Base-by-base conservation (phyloP, 2,888 invertebrate genomes). In the Tetragonula carbonaria region DNA sequence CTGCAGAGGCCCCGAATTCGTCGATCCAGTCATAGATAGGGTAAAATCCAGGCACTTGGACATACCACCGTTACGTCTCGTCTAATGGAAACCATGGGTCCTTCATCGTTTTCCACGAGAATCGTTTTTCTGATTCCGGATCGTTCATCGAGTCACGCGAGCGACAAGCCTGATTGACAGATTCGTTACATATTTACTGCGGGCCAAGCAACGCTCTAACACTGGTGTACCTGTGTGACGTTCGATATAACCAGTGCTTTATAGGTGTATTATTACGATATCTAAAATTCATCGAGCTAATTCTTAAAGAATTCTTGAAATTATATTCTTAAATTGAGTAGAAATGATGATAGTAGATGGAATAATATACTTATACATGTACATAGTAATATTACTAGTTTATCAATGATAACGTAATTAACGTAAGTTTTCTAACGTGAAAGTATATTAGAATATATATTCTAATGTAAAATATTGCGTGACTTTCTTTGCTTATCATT, bases 11-110 rank as follows among this genome's bases (percentile, higher is more conserved):
- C 88, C 86, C 88, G 87, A 71, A 74, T 91, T 88, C 87, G 90
- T 91, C 83, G 92, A 92, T 88, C 92, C 93, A 81, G 94, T 93
- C 92, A 93, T 92, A 87, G 92, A 91, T 91, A 91, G 90, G 78
- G 89, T 80, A 85, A 86, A 82, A 81, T 90, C 92, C 85, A 86
- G 85, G 80, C 93, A 92, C 90, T 90, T 91, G 86, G 92, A 91
- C 93, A 93, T 93, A 91, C 91, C 91, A 89, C 88, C 80, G 81
- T 90, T 87, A 90, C 86, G 82, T 89, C 75, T 89, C 84, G 82
- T 89, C 84, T 71, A 68, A 67, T 23, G 79, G 75, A 57, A 81
- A 80, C 85, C 81, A 74, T 57, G 23, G 73, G 51, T 79, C 72
- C 81, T 84, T 83, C 87, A 53, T 86, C 75, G 78, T 87, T 68